Conservation (phyloP, 2,888 invertebrate species). For the Thera obeliscata region DNA sequence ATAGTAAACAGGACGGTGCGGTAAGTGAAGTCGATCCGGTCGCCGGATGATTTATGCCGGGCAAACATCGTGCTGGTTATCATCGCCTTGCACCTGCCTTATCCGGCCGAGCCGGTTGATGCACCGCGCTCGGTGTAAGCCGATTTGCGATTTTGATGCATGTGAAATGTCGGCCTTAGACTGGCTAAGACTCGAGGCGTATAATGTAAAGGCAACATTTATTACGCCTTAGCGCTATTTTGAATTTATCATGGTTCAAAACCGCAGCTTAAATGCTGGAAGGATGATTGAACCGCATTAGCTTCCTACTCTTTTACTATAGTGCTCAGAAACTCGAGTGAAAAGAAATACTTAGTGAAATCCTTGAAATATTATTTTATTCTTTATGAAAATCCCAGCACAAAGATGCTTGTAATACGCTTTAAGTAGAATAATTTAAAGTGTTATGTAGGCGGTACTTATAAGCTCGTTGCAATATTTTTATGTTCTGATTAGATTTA, state of each 20-base stretch:
- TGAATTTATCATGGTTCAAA: constrained; percentile 20
- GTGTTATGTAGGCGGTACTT: too few relatives aligned
- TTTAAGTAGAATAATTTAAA: too few relatives aligned
- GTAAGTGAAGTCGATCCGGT: constrained; percentile 56
- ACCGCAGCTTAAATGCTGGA: constrained; percentile 5
- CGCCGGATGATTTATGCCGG: constrained; percentile 59
- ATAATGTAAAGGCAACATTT: constrained; percentile 41
- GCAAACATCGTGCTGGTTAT: constrained; percentile 71
- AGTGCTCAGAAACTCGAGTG: too few relatives aligned
- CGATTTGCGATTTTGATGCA: constrained; percentile 72
- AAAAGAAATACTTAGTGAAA: too few relatives aligned
- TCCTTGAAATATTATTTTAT: too few relatives aligned
- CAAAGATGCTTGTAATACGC: not conserved
- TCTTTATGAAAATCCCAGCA: not conserved
- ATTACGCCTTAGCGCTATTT: constrained; percentile 28
- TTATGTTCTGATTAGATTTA: too few relatives aligned
- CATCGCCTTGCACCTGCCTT: constrained; percentile 72
- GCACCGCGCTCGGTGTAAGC: constrained; percentile 57
- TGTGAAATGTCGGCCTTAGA: constrained; percentile 48
- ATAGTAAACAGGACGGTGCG: constrained; percentile 58
- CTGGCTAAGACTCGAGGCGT: constrained; percentile 37
- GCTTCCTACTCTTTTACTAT: not conserved
- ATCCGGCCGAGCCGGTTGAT: constrained; percentile 49
- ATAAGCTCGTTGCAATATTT: too few relatives aligned
- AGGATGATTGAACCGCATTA: not conserved